phyloP scores from a whole-genome alignment of 2,888 invertebrate genomes.

The Drosophila ustulata region DNA sequence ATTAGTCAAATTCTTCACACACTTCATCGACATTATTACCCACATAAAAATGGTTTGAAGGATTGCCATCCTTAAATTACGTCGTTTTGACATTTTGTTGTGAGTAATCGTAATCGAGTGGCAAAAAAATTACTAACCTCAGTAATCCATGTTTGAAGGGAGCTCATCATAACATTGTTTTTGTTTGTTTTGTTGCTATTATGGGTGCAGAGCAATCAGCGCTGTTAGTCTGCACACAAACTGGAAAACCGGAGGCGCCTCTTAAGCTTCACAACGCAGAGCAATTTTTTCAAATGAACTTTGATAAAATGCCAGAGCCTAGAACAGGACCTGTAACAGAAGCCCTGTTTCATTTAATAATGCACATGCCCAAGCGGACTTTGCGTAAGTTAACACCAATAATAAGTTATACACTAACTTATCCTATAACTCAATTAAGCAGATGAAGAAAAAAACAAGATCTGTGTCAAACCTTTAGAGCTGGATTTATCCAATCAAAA shows the following conservation, averaged over 20 bases:
- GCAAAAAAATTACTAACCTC: not conserved
- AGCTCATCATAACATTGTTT: not conserved
- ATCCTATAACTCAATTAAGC: not conserved
- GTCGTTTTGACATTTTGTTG: not conserved
- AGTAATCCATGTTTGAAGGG: conserved; percentile 13
- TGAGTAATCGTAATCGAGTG: conserved; percentile 1
- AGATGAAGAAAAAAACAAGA: not conserved
- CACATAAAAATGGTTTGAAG: not conserved
- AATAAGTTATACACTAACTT: not conserved
- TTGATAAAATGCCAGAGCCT: conserved; percentile 48
- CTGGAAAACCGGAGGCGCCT: conserved; percentile 39
- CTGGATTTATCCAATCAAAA: conserved; percentile 32
- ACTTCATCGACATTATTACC: not conserved
- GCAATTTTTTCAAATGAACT: conserved; percentile 52
- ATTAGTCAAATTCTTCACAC: not conserved
- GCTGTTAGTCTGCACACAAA: conserved; percentile 59
- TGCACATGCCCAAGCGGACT: conserved; percentile 1
- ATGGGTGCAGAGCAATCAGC: conserved; percentile 73
- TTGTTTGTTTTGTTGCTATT: not conserved
- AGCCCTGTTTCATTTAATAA: conserved; percentile 53
- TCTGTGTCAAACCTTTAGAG: conserved; percentile 4
- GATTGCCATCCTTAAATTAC: not conserved
- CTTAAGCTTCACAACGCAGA: conserved; percentile 45
- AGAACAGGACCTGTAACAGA: conserved; percentile 62
- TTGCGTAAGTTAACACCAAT: conserved; percentile 15